Evolutionary conservation across 30 jellyfish, hydroid and myxozoan species (phyloP).

Genomic region (Aurelia sp.): DNA sequence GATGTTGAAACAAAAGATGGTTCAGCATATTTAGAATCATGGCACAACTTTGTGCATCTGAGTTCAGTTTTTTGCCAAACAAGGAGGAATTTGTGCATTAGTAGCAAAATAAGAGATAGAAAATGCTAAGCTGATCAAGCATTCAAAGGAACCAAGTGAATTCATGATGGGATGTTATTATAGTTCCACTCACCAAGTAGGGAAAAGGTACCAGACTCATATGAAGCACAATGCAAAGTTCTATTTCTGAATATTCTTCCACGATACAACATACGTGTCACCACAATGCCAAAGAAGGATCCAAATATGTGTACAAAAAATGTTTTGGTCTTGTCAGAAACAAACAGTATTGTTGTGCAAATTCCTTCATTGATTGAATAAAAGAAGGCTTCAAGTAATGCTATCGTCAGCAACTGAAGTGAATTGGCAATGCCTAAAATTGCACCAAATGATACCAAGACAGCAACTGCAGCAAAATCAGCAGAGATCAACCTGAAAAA

Average conservation of each 20-base stretch:
- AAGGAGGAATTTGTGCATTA: no score
- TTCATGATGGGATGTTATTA: no score
- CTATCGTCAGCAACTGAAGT: slow-evolving; percentile 77
- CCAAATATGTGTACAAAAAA: slow-evolving; percentile 86
- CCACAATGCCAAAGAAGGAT: slow-evolving; percentile 76
- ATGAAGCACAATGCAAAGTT: slow-evolving; percentile 44
- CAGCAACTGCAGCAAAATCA: slow-evolving; percentile 86
- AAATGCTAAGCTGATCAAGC: no score
- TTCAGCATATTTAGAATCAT: no score
- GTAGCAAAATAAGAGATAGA: no score
- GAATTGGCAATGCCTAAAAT: slow-evolving; percentile 84
- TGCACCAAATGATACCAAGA: slow-evolving; percentile 88
- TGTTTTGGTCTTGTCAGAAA: slow-evolving; percentile 78
- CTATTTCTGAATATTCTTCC: slow-evolving; percentile 61
- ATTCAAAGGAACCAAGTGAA: no score
- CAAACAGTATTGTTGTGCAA: slow-evolving; percentile 36
- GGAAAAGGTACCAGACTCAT: slow-evolving; percentile 78
- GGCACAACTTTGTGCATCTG: no score
- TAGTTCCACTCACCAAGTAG: slow-evolving; percentile 61
- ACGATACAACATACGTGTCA: slow-evolving; percentile 79
- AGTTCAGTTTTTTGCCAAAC: no score
- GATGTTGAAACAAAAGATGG: no score
- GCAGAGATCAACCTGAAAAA: slow-evolving; percentile 81
- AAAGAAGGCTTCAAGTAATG: slow-evolving; percentile 69
- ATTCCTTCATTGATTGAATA: slow-evolving; percentile 88